Base-by-base conservation (phyloP, 2,888 invertebrate genomes). In the Spicauda simplicius region DNA sequence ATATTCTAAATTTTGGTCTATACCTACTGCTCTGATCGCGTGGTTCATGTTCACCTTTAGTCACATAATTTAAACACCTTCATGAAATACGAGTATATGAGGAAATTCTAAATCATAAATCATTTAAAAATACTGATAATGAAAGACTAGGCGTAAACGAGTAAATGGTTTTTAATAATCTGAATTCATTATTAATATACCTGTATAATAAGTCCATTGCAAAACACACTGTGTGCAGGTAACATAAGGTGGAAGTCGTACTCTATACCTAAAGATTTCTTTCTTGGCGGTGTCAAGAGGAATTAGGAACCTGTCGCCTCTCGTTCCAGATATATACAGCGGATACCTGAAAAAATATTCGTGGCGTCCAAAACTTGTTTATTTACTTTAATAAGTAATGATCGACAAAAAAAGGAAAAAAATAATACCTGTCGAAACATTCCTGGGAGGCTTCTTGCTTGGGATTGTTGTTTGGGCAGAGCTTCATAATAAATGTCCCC, bases 181-280 rank as follows among this genome's bases (percentile, higher is more conserved):
- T 41, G 10, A 41, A 2, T 14, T 14, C 37, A 37, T 7, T 41
- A 41, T 3, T 25, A 33, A 41, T 14, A 12, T 71, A 95, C 97
- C 97, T 68, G 98, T 97, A 75, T 96, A 97, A 84, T 98, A 98
- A 68, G 96, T 97, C 98, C 98, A 98, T 82, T 98, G 98, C n/a
- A 98, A 83, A 5, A 98, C 97, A 80, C 98, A 98, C 77, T 97
- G 97, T 0, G 96, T 96, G 79, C 98, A 98, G 0, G 97, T 97
- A 2, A 98, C 85, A 77, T 96, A 97, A 0, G 97, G 94, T 0
- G 98, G 98, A 60, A 98, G 90, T 3, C 95, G 94, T 0, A 98
- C 97, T 72, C 95, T 94, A 83, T 97, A 97, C 66, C 95, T 94
- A 77, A 93, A 93, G 68, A 88, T 88, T 69, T 93, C 95, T 80